A percentile compares a stretch with the other conserved stretches of the same genome.
Evolutionary conservation across 2,113 vertebrate genomes (phyloP).

Genomic region (Syngnathus scovelli): DNA sequence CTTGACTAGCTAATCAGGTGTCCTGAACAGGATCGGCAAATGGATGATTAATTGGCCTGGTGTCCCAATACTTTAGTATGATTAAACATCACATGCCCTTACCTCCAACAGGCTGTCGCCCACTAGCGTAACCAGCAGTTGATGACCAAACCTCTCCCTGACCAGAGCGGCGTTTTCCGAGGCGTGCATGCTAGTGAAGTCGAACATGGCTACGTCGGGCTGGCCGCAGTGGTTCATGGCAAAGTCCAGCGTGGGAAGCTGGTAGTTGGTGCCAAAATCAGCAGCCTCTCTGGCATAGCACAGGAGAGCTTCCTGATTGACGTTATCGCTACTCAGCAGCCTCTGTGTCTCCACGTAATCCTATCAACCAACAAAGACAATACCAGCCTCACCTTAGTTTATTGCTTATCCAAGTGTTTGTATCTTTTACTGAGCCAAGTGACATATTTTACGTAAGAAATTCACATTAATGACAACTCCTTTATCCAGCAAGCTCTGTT

Average conservation of each 20-base stretch:
- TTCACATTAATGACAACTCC: constrained; percentile 90
- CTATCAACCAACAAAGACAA: constrained; percentile 56
- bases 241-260: constrained; percentile 90
- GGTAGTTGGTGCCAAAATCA: constrained; percentile 93
- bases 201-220: constrained; percentile 96
- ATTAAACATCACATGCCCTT: constrained; percentile 6
- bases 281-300: constrained; percentile 92
- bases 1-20: too few species aligned
- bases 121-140: constrained; percentile 86
- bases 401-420: neutral
- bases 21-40: neutral
- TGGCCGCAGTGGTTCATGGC: constrained; percentile 90
- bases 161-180: constrained; percentile 90
- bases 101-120: constrained; percentile 96
- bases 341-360: constrained; percentile 86
- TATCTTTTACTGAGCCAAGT: neutral
- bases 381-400: neutral
- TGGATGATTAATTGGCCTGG: neutral
- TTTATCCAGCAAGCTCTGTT: constrained; percentile 94
- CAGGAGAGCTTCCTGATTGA: constrained; percentile 88
- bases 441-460: constrained; percentile 2
- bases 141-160: constrained; percentile 84
- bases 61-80: neutral
- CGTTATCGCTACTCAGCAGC: constrained; percentile 83
- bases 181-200: constrained; percentile 97